Evolutionary conservation across 2,113 vertebrate genomes (phyloP), one percentile per base, ranked within the genome.

Genomic region (Furnarius figulus): DNA sequence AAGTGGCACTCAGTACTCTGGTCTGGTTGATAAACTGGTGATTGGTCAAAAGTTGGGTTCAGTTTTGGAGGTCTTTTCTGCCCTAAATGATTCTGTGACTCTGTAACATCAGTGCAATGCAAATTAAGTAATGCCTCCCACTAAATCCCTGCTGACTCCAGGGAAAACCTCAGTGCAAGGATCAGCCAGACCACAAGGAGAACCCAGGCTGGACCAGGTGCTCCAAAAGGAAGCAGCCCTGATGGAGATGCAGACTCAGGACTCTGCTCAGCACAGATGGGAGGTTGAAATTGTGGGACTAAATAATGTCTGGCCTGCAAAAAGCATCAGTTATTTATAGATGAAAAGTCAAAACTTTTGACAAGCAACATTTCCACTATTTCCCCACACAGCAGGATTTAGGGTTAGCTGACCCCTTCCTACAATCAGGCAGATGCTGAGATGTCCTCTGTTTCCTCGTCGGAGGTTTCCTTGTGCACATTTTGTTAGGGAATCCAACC

Each of bases 221-320:
- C 66, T n/a, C 37, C 19, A 2, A 19, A 21, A 12, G 9, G 23
- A 59, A 39, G 22, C 3, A 2, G 5, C 49, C 35, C 49, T 17
- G 9, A 7, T 5, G 30, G 53, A 76, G 14, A 28, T 7, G 12
- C 22, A 16, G 25, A 14, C 14, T 17, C 3, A 0, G 1, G 14
- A 81, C 17, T 3, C 21, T 30, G 50, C 55, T 66, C 2, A 0
- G 27, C 67, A 33, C n/a, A 35, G 72, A 10, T 9, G 13, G 25
- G 53, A 76, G 15, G 14, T 15, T 14, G 13, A 28, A 12, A n/a
- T n/a, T 23, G 56, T 40, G 40, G 33, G 22, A 66, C 66, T n/a
- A 31, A 63, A 30, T 42, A 47, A 35, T 1, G 13, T 9, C 9
- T 18, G 30, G 35, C 47, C 42, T 74, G 65, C 7, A 6, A 58